Conservation (phyloP, 2,113 vertebrate genomes). For the Holacanthus passer region DNA sequence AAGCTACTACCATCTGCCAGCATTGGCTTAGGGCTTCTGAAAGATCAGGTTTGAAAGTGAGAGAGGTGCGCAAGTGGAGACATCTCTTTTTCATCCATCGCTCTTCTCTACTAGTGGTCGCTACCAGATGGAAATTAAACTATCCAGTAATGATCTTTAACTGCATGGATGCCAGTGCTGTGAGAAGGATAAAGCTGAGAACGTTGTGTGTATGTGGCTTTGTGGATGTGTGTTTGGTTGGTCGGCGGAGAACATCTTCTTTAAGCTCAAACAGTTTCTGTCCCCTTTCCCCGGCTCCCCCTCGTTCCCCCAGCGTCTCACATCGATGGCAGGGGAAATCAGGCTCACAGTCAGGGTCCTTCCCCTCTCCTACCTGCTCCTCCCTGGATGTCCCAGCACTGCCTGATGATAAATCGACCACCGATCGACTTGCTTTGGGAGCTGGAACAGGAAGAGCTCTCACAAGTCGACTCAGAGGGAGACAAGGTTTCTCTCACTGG, state of each 20-base stretch:
- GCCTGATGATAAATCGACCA: slow-evolving; percentile 45
- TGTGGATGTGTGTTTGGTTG: slow-evolving; percentile 25
- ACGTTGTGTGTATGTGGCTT: slow-evolving; percentile 5
- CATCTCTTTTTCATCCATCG: slow-evolving; percentile 59
- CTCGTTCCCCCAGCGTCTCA: slow-evolving; percentile 6
- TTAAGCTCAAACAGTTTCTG: slow-evolving; percentile 15
- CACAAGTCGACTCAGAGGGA: slow-evolving; percentile 10
- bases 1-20: slow-evolving; percentile 79
- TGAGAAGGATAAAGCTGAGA: slow-evolving; percentile 43
- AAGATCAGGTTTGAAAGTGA: slow-evolving; percentile 75
- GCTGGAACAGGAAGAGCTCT: slow-evolving; percentile 8
- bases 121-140: slow-evolving; percentile 65
- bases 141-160: slow-evolving; percentile 64
- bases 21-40: slow-evolving; percentile 69
- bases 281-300: slow-evolving; percentile 6
- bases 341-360: slow-evolving; percentile 35
- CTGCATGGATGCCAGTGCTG: slow-evolving; percentile 36
- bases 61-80: slow-evolving; percentile 57
- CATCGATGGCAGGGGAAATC: slow-evolving; percentile 58
- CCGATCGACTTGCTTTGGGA: slow-evolving; percentile 38
- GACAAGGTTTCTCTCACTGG: neutral
- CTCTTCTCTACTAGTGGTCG: slow-evolving; percentile 30
- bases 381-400: slow-evolving; percentile 29
- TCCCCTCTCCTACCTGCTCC: slow-evolving; percentile 28
- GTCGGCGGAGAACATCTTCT: slow-evolving; percentile 34